These are phyloP conservation scores for Dendrolimus kikuchii DNA, from an alignment of 1,140 invertebrate species.

Conservation along the genomic window DNA sequence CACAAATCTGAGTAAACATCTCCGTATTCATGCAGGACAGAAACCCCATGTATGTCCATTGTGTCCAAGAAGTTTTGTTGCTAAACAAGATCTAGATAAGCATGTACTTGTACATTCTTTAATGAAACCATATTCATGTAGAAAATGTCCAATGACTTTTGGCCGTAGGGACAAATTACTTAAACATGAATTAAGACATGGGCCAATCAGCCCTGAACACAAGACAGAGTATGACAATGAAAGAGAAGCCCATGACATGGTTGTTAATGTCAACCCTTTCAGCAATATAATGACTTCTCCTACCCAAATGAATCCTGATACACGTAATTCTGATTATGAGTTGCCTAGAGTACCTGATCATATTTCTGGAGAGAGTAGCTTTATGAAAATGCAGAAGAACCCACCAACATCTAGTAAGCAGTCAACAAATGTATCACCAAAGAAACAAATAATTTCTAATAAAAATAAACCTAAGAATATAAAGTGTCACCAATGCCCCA, in stretches of 20 bases:
- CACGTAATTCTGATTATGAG: slow-evolving; percentile 49
- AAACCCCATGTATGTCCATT: slow-evolving; percentile 82
- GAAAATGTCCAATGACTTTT: slow-evolving; percentile 78
- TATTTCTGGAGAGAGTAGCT: slow-evolving; percentile 69
- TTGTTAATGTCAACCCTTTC: slow-evolving; percentile 74
- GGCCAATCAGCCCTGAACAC: slow-evolving; percentile 28
- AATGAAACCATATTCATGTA: slow-evolving; percentile 79
- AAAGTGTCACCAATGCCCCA: slow-evolving; percentile 70
- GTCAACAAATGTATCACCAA: slow-evolving; percentile 36
- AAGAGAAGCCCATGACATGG: slow-evolving; percentile 67
- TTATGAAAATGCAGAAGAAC: slow-evolving; percentile 53
- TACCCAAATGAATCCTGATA: slow-evolving; percentile 34
- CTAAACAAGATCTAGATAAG: slow-evolving; percentile 78
- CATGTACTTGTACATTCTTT: slow-evolving; percentile 82
- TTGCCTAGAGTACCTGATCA: slow-evolving; percentile 68
- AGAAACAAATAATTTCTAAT: slow-evolving; percentile 32
- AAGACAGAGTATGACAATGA: slow-evolving; percentile 38
- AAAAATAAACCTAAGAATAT: slow-evolving; percentile 63
- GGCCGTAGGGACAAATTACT: slow-evolving; percentile 75
- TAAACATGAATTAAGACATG: slow-evolving; percentile 75
- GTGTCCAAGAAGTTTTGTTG: slow-evolving; percentile 82
- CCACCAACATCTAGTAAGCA: slow-evolving; percentile 37
- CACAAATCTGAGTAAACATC: slow-evolving; percentile 89
- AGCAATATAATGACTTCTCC: slow-evolving; percentile 56
- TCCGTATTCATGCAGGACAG: slow-evolving; percentile 80